Conservation (phyloP, 2,888 invertebrate genomes). For the Polydrusus pterygomalis region DNA sequence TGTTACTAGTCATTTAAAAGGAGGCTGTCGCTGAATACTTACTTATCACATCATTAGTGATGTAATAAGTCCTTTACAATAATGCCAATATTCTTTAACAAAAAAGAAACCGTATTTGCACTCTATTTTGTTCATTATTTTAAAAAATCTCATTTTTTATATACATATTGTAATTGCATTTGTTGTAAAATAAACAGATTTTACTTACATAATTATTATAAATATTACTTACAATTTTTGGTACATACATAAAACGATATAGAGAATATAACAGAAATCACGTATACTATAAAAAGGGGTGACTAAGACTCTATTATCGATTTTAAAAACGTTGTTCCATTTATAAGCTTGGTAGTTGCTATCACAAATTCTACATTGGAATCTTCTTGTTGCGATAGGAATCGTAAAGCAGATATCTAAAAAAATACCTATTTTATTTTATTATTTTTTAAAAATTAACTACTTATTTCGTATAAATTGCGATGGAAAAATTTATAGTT, state of each 20-base stretch:
- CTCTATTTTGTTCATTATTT: neutral
- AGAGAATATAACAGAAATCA: neutral
- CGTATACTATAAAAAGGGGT: neutral
- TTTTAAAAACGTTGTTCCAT: constrained; percentile 89
- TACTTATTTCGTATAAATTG: too few species aligned
- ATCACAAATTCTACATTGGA: constrained; percentile 92
- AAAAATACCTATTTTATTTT: constrained; percentile 53
- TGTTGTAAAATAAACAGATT: constrained; percentile 19
- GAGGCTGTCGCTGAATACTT: too few species aligned
- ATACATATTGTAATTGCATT: constrained; percentile 6
- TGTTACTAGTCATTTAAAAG: too few species aligned
- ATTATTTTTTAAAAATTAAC: too few species aligned
- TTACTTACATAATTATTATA: neutral
- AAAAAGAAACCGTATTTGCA: neutral
- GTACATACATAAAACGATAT: neutral
- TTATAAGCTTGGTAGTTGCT: constrained; percentile 93
- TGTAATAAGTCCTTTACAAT: too few species aligned
- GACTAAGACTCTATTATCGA: constrained; percentile 78
- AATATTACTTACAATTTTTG: neutral
- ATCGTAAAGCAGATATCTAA: constrained; percentile 82
- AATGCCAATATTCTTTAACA: neutral
- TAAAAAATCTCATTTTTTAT: neutral
- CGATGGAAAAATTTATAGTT: too few species aligned
- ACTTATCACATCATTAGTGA: too few species aligned
- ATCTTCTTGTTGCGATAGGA: constrained; percentile 85